These are phyloP conservation scores for Lymantria dispar DNA, from an alignment of 2,888 invertebrate genomes.

Conservation along the genomic window DNA sequence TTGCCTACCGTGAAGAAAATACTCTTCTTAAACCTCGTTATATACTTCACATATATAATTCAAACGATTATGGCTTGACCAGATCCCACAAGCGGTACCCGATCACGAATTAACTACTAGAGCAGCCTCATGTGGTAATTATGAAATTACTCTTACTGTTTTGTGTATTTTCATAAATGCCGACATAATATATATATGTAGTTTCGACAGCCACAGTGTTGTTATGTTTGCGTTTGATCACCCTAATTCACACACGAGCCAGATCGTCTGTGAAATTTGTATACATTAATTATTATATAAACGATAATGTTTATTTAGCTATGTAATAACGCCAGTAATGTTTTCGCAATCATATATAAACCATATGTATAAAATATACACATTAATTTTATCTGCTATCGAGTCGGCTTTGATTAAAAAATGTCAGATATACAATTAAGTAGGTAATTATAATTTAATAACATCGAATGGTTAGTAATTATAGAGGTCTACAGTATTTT, in stretches of 20 bases:
- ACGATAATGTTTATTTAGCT: slow-evolving; percentile 28
- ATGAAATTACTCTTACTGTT: too few relatives aligned
- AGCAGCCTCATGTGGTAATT: too few relatives aligned
- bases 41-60: too few relatives aligned
- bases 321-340: slow-evolving; percentile 25
- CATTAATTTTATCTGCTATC: slow-evolving; percentile 7
- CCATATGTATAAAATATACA: neutral
- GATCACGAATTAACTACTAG: too few relatives aligned
- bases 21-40: too few relatives aligned
- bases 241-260: slow-evolving; percentile 3
- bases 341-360: slow-evolving; percentile 18
- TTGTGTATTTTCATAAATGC: neutral
- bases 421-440: neutral
- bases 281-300: slow-evolving; percentile 26
- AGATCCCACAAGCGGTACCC: too few relatives aligned
- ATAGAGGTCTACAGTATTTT: too few relatives aligned
- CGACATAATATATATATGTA: slow-evolving; percentile 1
- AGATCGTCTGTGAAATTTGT: slow-evolving; percentile 23
- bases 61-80: too few relatives aligned
- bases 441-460: too few relatives aligned
- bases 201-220: slow-evolving; percentile 12
- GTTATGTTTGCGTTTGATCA: slow-evolving; percentile 6
- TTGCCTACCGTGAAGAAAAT: too few relatives aligned
- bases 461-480: too few relatives aligned
- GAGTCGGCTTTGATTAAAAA: slow-evolving; percentile 1